Conservation (phyloP, 2,888 invertebrate species). For the Rapana venosa region DNA sequence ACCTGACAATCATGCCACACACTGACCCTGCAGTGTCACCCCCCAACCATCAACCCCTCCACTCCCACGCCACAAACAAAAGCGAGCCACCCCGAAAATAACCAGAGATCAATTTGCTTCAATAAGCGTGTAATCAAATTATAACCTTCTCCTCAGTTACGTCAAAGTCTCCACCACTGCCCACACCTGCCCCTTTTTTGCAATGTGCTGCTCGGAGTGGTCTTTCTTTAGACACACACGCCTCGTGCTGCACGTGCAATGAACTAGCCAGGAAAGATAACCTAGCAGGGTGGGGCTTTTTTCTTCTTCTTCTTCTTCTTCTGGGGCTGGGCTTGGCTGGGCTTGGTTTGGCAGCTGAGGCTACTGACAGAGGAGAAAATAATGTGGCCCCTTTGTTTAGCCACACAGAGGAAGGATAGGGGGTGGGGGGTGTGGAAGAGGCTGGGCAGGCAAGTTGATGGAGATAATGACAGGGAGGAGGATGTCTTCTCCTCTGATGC, state of each 20-base stretch:
- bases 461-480: background rate
- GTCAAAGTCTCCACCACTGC: conserved; percentile 5
- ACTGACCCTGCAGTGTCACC: no score
- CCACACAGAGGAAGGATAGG: background rate
- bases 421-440: background rate
- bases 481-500: no score
- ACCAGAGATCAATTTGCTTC: conserved; percentile 33
- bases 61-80: background rate
- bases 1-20: no score
- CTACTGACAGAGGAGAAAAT: conserved; percentile 1
- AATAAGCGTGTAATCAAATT: conserved; percentile 38
- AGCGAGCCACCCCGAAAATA: background rate
- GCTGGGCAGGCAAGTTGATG: no score
- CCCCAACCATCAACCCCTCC: no score
- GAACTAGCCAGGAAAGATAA: background rate
- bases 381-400: conserved; percentile 17
- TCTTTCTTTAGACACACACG: background rate
- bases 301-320: no score
- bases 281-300: background rate
- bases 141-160: conserved; percentile 15
- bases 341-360: background rate
- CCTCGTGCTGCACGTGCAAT: conserved; percentile 29
- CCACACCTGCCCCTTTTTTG: conserved; percentile 16
- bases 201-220: background rate
- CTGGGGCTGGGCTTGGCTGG: no score